These are phyloP conservation scores for Lycophotia porphyrea DNA, from an alignment of 2,888 invertebrate genomes.

Conservation along the genomic window DNA sequence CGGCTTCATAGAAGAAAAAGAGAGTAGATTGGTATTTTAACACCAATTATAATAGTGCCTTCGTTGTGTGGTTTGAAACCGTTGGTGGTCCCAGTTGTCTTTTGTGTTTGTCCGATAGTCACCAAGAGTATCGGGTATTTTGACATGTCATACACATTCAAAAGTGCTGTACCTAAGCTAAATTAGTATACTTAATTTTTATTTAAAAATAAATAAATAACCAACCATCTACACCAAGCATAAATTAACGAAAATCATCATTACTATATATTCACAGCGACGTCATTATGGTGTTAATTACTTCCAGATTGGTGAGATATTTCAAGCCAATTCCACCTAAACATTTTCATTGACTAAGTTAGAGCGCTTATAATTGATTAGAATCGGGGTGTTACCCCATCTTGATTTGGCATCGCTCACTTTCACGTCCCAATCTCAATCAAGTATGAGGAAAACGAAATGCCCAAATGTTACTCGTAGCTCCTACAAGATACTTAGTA, in stretches of 20 bases:
- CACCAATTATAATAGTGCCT: neutral
- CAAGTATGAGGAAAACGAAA: constrained; percentile 67
- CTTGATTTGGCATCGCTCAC: constrained; percentile 69
- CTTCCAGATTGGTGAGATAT: constrained; percentile 52
- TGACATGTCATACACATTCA: neutral
- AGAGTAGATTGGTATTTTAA: neutral
- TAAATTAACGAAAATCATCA: constrained; percentile 29
- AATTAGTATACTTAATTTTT: neutral
- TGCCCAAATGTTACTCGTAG: constrained; percentile 47
- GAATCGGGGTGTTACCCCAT: constrained; percentile 60
- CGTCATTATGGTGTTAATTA: constrained; percentile 59
- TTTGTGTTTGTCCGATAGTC: too few species aligned
- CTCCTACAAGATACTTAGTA: constrained; percentile 33
- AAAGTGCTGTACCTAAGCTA: neutral
- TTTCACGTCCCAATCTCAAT: constrained; percentile 65
- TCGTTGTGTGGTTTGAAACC: neutral
- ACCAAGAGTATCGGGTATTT: neutral
- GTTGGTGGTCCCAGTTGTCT: neutral
- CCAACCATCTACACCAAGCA: neutral
- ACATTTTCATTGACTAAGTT: constrained; percentile 63
- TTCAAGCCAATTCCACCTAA: constrained; percentile 59
- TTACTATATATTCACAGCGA: constrained; percentile 17
- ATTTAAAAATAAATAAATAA: neutral
- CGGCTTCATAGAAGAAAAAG: neutral
- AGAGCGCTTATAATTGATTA: constrained; percentile 66